Conservation (phyloP, 2,113 vertebrate species). For the Nothoprocta perdicaria region DNA sequence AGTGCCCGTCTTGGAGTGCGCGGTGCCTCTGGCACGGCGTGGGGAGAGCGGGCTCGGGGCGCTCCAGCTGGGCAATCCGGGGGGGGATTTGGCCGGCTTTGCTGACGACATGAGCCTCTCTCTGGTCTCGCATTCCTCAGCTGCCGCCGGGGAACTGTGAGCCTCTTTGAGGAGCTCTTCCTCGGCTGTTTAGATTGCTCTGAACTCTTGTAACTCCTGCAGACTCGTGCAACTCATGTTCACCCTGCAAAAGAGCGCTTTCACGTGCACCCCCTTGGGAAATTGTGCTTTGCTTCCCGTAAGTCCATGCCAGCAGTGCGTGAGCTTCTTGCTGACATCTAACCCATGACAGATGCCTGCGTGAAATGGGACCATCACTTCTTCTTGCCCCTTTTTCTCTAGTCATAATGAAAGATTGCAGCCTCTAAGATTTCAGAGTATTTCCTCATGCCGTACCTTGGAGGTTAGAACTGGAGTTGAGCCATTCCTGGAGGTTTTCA, state of each 20-base stretch:
- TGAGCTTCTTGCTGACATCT: neutral
- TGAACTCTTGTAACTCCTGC: neutral
- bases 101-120: neutral
- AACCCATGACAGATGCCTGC: neutral
- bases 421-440: neutral
- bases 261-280: neutral
- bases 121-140: neutral
- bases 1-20: no score
- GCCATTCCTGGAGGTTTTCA: neutral
- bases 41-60: neutral
- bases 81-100: neutral
- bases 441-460: neutral
- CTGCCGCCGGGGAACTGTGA: neutral
- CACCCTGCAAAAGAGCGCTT: neutral
- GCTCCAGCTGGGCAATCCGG: neutral
- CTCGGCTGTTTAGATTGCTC: neutral
- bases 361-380: neutral
- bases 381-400: neutral
- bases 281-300: neutral
- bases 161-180: no score
- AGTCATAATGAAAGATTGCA: neutral
- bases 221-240: neutral
- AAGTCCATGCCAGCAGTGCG: neutral
- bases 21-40: no score
- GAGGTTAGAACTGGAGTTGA: neutral